phyloP scores from a whole-genome alignment of 2,797 vertebrate species.

The Rhinatrema bivittatum region DNA sequence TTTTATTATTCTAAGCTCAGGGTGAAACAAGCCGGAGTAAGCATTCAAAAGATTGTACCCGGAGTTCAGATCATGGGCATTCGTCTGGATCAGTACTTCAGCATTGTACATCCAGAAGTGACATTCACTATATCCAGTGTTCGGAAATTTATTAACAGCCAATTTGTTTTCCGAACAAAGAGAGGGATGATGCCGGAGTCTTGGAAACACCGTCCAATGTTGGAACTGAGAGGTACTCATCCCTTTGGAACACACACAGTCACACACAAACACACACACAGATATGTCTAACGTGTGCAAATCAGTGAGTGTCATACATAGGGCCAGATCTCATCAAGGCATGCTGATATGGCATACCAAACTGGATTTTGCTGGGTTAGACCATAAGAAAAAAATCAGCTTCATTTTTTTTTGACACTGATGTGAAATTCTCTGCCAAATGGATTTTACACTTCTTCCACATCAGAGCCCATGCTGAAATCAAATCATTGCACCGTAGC shows the following conservation, averaged over 20 bases:
- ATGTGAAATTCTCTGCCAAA: no score
- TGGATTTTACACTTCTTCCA: no score
- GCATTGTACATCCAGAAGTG: constrained; percentile 53
- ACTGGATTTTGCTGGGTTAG: no score
- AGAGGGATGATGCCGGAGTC: constrained; percentile 57
- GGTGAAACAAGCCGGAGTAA: constrained; percentile 58
- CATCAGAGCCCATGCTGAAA: no score
- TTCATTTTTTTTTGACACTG: no score
- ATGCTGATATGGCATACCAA: no score
- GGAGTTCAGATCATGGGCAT: constrained; percentile 55
- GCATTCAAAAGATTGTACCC: constrained; percentile 58
- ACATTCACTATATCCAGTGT: constrained; percentile 60
- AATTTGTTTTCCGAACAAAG: constrained; percentile 66
- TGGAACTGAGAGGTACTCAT: constrained; percentile 52
- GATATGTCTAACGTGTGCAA: constrained; percentile 1
- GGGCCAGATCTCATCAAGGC: no score
- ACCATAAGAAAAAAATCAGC: no score
- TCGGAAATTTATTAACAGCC: constrained; percentile 65
- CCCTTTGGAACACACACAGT: constrained; percentile 3
- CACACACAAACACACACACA: no score
- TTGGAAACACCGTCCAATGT: constrained; percentile 55
- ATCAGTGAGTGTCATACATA: neutral
- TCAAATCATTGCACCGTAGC: no score
- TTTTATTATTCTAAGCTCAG: constrained; percentile 45
- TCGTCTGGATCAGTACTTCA: constrained; percentile 59